Conservation (phyloP, 2,888 invertebrate genomes). For the Hypena proboscidalis region DNA sequence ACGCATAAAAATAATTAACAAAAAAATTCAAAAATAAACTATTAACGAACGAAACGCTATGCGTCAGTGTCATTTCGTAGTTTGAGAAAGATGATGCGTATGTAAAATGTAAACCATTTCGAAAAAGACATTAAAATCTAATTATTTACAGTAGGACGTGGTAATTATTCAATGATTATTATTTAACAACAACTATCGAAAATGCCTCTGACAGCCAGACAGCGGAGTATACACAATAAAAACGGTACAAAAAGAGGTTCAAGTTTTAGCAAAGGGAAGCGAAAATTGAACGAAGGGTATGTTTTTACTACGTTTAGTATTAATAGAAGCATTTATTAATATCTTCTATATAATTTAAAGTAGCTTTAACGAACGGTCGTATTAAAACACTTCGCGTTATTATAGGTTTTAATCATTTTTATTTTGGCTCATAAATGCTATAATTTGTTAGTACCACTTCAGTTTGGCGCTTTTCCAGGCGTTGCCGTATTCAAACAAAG, state of each 20-base stretch:
- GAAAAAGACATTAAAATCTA: background rate
- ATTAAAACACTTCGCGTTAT: conserved; percentile 26
- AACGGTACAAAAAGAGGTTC: conserved; percentile 71
- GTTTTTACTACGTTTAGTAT: conserved; percentile 19
- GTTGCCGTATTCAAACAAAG: conserved; percentile 49
- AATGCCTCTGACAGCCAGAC: conserved; percentile 77
- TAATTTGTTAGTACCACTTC: conserved; percentile 47
- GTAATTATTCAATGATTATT: conserved; percentile 24
- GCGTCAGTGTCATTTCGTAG: conserved; percentile 15
- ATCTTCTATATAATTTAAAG: conserved; percentile 14
- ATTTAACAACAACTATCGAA: conserved; percentile 5
- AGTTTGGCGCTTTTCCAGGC: conserved; percentile 62
- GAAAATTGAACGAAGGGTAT: conserved; percentile 73
- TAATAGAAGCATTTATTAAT: conserved; percentile 20
- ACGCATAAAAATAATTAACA: too few species aligned
- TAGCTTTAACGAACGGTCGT: conserved; percentile 18
- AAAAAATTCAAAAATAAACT: too few species aligned
- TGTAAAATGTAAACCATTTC: conserved; percentile 2
- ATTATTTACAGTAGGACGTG: background rate
- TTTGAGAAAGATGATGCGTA: conserved; percentile 4
- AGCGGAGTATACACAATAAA: conserved; percentile 77
- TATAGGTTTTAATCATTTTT: conserved; percentile 38
- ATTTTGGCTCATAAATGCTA: conserved; percentile 37
- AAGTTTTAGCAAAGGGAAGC: conserved; percentile 73
- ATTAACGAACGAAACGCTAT: conserved; percentile 9